Conservation (phyloP, 64 coral and sea anemone genomes). For the Platygyra sinensis region DNA sequence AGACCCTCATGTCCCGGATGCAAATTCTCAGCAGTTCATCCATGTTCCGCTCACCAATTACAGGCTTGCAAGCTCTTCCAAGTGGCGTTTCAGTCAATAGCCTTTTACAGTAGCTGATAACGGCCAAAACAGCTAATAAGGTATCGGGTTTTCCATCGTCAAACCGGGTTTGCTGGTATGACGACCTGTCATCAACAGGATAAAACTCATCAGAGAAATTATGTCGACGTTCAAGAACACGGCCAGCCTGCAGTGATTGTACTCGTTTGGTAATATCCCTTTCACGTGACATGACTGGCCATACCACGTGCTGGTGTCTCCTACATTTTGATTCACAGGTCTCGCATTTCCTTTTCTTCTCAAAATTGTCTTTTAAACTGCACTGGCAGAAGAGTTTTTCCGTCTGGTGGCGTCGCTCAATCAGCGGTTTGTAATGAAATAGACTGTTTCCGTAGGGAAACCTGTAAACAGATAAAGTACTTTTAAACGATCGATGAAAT, state of each 20-base stretch:
- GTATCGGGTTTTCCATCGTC: not conserved
- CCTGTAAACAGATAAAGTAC: not conserved
- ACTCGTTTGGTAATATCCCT: slow-evolving; percentile 8
- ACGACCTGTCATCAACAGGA: not conserved
- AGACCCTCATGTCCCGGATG: not conserved
- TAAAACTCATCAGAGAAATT: not conserved
- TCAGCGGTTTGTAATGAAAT: not conserved
- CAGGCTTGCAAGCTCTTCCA: slow-evolving; percentile 1
- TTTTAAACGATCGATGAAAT: not conserved
- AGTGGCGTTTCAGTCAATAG: slow-evolving; percentile 47
- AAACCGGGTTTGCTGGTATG: not conserved
- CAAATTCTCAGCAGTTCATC: slow-evolving; percentile 3
- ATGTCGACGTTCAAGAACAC: not conserved
- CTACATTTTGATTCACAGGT: not conserved
- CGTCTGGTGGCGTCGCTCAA: not conserved
- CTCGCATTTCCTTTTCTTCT: not conserved
- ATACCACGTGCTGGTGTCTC: not conserved
- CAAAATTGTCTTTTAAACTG: not conserved
- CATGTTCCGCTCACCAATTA: not conserved
- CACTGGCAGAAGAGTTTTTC: slow-evolving; percentile 7
- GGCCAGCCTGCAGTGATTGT: not conserved
- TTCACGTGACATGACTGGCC: slow-evolving; percentile 10
- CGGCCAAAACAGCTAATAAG: slow-evolving; percentile 9
- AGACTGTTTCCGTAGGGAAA: not conserved
- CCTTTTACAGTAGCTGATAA: slow-evolving; percentile 58